Evolutionary conservation across 2,797 vertebrate species (phyloP), one percentile per base, ranked within the genome.

Genomic region (Leptatherina wallacei): DNA sequence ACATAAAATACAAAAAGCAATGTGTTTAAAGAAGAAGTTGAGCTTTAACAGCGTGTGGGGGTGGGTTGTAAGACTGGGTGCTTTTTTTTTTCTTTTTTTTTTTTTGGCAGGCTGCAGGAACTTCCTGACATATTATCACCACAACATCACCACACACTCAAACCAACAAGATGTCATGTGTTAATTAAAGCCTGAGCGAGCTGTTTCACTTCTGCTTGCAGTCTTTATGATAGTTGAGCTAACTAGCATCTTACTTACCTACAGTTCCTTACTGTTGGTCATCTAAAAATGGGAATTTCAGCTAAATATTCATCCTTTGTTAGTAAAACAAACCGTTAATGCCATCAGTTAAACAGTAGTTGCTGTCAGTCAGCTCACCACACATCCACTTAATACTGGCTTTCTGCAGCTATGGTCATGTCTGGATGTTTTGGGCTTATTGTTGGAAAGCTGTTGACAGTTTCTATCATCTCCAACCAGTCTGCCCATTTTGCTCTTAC

Each of bases 161-260:
- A 51, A 24, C n/a, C n/a, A 51, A 51, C 22, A 51, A 9, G 22
- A 12, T 22, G 11, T 51, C 4, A 16, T 12, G 22, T 27, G 14
- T 55, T 55, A 30, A 29, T 24, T 27, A 54, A 14, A 54, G 51
- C 0, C 52, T 4, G 12, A 29, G 1, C 12, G 7, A 2, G 24
- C 54, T 55, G 14, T 55, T 65, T 20, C 63, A 55, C 51, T 18
- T 55, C 35, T 65, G 0, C 0, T 38, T 38, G 13, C 42, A 22
- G 2, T 0, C 30, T 64, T 16, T 55, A 0, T 55, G 52, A 6
- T 18, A 36, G 16, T 3, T 0, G 29, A 24, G 0, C 42, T 22
- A 11, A 49, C 61, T 29, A 7, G 16, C 42, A 10, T 27, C 24
- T 27, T 27, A 27, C 24, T 27, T 27, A 27, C 24, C 24, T 27